Base-by-base conservation (phyloP, 2,113 vertebrate species). In the Halichoerus grypus region DNA sequence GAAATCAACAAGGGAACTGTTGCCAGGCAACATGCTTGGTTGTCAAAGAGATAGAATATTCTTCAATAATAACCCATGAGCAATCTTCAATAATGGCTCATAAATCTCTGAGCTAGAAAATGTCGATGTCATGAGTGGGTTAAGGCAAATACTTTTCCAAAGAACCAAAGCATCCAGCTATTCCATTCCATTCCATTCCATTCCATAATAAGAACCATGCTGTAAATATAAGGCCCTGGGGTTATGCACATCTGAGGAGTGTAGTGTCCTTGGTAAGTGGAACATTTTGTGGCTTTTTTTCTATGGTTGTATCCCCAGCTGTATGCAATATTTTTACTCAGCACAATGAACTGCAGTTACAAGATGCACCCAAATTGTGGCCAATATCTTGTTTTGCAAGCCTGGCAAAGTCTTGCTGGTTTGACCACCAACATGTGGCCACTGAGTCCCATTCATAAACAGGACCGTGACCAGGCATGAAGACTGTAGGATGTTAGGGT, bases 1-100 rank as follows among this genome's bases (percentile, higher is more conserved):
- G 36, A 92, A 82, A 91, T 88, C 95, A 96, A 86, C 76, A 96
- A 91, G 65, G 92, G 92, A 79, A 53, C 0, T 14, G 95, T 97
- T 96, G 59, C 96, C 65, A 82, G 92, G 96, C 94, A 93, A 96
- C 82, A 0, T 4, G 42, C 19, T 86, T 88, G 42, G 76, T 55
- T 81, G 76, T 88, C 89, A 88, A 67, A 96, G 84, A 91, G 79
- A 88, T 24, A 83, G 83, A 87, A 11, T 39, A 14, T 1, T 63
- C 31, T 28, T 96, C 36, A 11, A 1, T n/a, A 26, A 96, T 51
- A 81, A 89, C 28, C 7, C n/a, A n/a, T 3, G 79, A 76, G 31
- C 63, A 57, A 59, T 88, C 83, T 84, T 84, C 1, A 2, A 15
- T 71, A 87, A 91, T 6, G 83, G 53, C 2, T 51, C 28, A 0